These are phyloP conservation scores for Nothocercus nigrocapillus DNA, from an alignment of 2,113 vertebrate species.

Conservation along the genomic window DNA sequence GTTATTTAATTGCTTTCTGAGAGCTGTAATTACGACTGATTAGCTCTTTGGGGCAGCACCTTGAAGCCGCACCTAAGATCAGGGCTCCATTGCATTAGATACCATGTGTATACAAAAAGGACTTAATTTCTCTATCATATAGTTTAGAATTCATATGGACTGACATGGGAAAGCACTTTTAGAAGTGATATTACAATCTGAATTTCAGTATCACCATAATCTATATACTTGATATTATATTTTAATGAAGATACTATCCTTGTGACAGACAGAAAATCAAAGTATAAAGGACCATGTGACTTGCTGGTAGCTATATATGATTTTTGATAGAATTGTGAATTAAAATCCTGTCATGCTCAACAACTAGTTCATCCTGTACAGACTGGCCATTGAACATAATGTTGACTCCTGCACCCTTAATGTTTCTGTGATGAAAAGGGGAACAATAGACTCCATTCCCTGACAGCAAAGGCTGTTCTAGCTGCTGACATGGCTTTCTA, in stretches of 20 bases:
- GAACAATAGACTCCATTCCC: neutral
- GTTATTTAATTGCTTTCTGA: slow-evolving; percentile 15
- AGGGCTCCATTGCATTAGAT: neutral
- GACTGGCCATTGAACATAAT: neutral
- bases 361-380: neutral
- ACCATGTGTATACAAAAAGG: neutral
- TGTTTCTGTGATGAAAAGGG: neutral
- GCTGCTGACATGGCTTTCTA: neutral
- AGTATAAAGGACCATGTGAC: accelerated
- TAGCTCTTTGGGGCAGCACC: neutral
- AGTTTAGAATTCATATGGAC: neutral
- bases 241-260: neutral
- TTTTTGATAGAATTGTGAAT: neutral
- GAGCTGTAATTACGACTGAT: neutral
- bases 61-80: slow-evolving; percentile 15
- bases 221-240: neutral
- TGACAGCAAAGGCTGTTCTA: neutral
- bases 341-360: neutral
- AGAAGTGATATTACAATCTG: neutral
- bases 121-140: neutral
- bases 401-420: neutral
- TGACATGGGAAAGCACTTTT: neutral
- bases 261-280: neutral
- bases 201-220: neutral
- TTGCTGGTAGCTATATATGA: neutral